Percentiles rank a stretch among this genome's conserved stretches.
Conservation (phyloP, 1,140 invertebrate genomes). For the Apis cerana region DNA sequence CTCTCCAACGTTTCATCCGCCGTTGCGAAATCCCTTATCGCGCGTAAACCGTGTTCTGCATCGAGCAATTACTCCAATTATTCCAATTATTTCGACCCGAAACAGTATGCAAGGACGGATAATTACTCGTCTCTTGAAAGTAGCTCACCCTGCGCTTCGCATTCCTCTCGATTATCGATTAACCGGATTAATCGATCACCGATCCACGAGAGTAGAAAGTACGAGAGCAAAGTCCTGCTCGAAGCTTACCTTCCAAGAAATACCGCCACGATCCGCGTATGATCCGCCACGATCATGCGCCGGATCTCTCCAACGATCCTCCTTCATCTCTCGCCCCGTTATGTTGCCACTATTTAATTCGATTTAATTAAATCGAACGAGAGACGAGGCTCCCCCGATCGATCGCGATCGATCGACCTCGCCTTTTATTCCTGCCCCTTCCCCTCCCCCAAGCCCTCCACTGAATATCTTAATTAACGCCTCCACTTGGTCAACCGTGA, state of each 20-base stretch:
- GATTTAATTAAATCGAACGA: constrained; percentile 45
- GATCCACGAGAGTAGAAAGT: background rate
- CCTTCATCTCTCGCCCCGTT: background rate
- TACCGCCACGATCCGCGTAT: background rate
- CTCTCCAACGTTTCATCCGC: too few species aligned
- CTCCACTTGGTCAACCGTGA: constrained; percentile 49
- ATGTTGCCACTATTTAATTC: background rate
- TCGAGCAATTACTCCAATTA: too few species aligned
- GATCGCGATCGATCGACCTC: background rate
- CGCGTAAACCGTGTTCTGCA: too few species aligned
- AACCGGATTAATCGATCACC: background rate
- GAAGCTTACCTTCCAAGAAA: background rate
- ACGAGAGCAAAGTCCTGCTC: background rate
- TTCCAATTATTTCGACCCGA: too few species aligned
- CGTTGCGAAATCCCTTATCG: too few species aligned
- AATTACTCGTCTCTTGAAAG: too few species aligned
- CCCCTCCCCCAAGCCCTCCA: background rate
- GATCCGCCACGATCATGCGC: constrained; percentile 13
- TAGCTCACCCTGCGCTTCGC: too few species aligned
- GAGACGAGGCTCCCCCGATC: background rate
- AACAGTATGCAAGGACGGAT: too few species aligned
- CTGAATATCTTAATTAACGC: constrained; percentile 48
- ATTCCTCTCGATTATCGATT: background rate
- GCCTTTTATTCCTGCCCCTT: constrained; percentile 7
- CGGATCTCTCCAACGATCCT: constrained; percentile 1